phyloP scores from a whole-genome alignment of 2,113 vertebrate genomes.

The Callorhinus ursinus region DNA sequence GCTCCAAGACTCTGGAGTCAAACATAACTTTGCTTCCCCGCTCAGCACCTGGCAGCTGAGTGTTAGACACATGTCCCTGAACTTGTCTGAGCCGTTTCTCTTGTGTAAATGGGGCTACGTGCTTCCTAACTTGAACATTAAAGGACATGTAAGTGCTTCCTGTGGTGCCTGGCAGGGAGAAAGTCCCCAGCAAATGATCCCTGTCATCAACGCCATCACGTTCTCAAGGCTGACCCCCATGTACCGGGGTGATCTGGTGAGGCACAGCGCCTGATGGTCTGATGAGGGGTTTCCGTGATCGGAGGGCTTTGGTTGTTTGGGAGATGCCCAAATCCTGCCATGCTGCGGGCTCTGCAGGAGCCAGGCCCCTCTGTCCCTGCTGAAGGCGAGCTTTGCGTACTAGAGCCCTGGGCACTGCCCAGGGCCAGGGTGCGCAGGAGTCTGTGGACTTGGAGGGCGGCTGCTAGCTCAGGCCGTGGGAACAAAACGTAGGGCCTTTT shows the following conservation, averaged over 20 bases:
- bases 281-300: background rate
- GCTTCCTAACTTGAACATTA: background rate
- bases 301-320: background rate
- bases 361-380: background rate
- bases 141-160: background rate
- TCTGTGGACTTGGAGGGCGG: background rate
- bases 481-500: background rate
- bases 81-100: background rate
- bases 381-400: background rate
- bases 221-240: background rate
- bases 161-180: background rate
- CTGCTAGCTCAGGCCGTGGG: background rate
- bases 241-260: accelerated
- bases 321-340: background rate
- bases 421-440: background rate
- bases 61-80: background rate
- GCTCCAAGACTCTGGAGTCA: background rate
- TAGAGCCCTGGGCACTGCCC: accelerated
- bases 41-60: conserved; percentile 63
- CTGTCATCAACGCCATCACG: background rate
- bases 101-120: background rate
- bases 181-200: background rate
- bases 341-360: background rate
- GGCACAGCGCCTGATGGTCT: background rate
- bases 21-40: conserved; percentile 48